Base-by-base conservation (phyloP, 2,888 invertebrate species). In the Sinodicranocentrus sp. region DNA sequence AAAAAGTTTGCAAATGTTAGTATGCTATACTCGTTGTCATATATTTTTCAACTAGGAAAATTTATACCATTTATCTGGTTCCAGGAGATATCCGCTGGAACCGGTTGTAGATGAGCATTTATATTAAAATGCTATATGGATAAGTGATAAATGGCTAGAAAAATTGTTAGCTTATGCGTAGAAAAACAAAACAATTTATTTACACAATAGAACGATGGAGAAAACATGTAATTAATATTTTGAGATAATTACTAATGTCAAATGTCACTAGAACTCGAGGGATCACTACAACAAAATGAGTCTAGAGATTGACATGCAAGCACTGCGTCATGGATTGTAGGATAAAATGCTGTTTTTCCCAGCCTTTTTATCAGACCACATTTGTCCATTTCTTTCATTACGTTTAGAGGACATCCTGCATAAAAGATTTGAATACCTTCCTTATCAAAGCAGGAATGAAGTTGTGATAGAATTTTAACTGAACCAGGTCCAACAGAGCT, bases 401-500 rank as follows among this genome's bases (percentile, higher is more conserved):
- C 68, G 33, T 33, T 73, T 1, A 61, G n/a, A 5, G 82, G 75
- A 44, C 82, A 82, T 3, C 82, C 82, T 2, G 82, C 75, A 26
- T 75, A 82, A n/a, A 19, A 68, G 1, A 82, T 48, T 44, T 68
- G 54, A 21, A 73, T 68, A 23, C 75, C 82, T 52, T 75, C 73
- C 17, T 82, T 82, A 17, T 52, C 75, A n/a, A 68, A 68, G 33
- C 67, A 59, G 15, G 44, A 21, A n/a, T 82, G 75, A 33, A 82
- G 48, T n/a, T 82, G 75, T n/a, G 68, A 61, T n/a, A 75, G 61
- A 8, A 43, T 68, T 33, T 68, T 67, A 0, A 82, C 70, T 10
- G 82, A 67, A 2, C 68, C 73, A 13, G 82, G 82, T 26, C 68
- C 82, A n/a, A 82, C 75, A 17, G 75, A 82, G 17, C 82, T 82